phyloP scores from a whole-genome alignment of 2,113 vertebrate genomes.

The Dermatemys mawii region DNA sequence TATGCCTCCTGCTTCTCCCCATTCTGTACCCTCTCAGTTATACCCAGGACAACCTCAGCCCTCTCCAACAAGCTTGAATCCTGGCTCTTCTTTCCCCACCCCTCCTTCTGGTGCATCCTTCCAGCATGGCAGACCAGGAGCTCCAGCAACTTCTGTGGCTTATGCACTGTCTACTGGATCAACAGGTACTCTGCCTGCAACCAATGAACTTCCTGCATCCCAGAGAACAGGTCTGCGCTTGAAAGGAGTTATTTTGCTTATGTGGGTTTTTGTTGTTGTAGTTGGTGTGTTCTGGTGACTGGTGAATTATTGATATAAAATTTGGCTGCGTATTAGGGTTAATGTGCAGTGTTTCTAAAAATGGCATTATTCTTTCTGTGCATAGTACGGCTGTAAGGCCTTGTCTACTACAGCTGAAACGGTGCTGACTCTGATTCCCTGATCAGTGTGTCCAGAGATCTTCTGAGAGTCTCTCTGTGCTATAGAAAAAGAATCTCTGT shows the following conservation, averaged over 20 bases:
- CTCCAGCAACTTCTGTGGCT: slow-evolving; percentile 85
- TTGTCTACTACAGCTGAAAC: not conserved
- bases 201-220: slow-evolving; percentile 85
- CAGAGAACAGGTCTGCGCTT: slow-evolving; percentile 93
- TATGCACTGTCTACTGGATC: slow-evolving; percentile 86
- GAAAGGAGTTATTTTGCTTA: slow-evolving; percentile 51
- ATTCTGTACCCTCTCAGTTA: slow-evolving; percentile 62
- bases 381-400: fast-evolving
- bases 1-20: slow-evolving; percentile 77
- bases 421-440: not conserved
- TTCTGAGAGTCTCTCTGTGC: fast-evolving
- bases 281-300: not conserved
- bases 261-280: not conserved
- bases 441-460: fast-evolving
- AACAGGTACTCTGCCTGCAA: slow-evolving; percentile 93
- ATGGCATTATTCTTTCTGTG: fast-evolving
- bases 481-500: not conserved
- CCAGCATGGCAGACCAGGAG: slow-evolving; percentile 94
- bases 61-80: slow-evolving; percentile 64
- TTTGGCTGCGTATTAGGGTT: not conserved
- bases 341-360: slow-evolving; percentile 54
- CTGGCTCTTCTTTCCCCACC: slow-evolving; percentile 75
- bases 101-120: slow-evolving; percentile 84
- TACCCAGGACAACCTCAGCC: slow-evolving; percentile 75
- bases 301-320: not conserved